Base-by-base conservation (phyloP, 2,797 vertebrate genomes). In the Cryptoblepharus egeriae region DNA sequence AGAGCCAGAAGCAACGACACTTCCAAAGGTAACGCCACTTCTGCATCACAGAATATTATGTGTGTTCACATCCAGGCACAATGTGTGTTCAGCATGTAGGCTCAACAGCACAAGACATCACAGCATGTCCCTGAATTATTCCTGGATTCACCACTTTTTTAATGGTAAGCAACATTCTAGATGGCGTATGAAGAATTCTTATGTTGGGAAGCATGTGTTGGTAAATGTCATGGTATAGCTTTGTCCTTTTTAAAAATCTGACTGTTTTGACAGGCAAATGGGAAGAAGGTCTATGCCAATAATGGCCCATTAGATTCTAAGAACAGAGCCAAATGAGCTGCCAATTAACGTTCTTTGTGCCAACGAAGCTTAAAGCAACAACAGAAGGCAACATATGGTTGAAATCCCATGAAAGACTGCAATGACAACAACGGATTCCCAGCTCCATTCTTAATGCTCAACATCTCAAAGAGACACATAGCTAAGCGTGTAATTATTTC, bases 301-400 rank as follows among this genome's bases (percentile, higher is more conserved):
- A 58, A 57, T 28, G 37, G 24, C 18, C 15, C 37, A 61, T 70
- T 28, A 65, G 10, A 73, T 61, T 45, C 15, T n/a, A 72, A 80
- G 52, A 64, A 77, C 69, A 68, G 73, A 5, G 16, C 3, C 32
- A 0, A 0, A 60, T 45, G 5, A 45, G 10, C 76, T 64, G 64
- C 35, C 16, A 68, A 0, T 55, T 81, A 77, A 35, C 1, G 0
- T 11, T 76, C 67, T 82, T 37, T 24, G 4, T 15, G 64, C 68
- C 75, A 70, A 45, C n/a, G 71, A 58, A 64, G 65, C 60, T 15
- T 65, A 37, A 81, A 70, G 60, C n/a, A 69, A 78, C 49, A 80
- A 37, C 18, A 69, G 77, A 80, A 75, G 79, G 45, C 28, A 57
- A 10, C 9, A 58, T 24, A 16, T 67, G 55, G 67, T 1, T n/a